Percentiles rank a stretch among this genome's conserved stretches.
Conservation (phyloP, 2,113 vertebrate genomes). For the Myotis yumanensis region DNA sequence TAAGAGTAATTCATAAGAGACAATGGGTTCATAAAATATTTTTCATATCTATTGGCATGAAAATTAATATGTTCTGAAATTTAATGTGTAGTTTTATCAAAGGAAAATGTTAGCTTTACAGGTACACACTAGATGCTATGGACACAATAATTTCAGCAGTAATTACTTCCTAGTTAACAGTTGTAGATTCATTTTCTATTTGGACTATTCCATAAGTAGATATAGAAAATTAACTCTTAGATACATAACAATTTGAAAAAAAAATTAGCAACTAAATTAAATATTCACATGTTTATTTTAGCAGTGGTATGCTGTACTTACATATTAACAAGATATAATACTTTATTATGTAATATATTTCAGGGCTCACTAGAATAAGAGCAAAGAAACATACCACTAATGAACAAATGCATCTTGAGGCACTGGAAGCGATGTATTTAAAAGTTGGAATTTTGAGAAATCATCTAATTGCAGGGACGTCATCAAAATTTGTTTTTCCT, state of each 20-base stretch:
- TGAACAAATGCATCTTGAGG: background rate
- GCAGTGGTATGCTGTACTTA: background rate
- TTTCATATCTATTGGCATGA: background rate
- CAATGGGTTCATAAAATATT: slow-evolving; percentile 16
- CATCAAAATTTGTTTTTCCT: background rate
- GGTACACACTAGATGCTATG: background rate
- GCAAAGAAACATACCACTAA: background rate
- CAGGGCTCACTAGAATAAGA: background rate
- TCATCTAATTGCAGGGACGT: background rate
- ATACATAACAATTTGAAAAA: background rate
- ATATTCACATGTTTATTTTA: background rate
- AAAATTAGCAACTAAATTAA: background rate
- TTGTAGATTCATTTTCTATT: background rate
- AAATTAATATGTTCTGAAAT: background rate
- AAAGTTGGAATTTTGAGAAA: background rate
- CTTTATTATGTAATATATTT: background rate
- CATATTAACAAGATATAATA: background rate
- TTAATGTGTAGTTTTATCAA: background rate
- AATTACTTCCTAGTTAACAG: background rate
- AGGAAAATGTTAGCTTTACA: background rate
- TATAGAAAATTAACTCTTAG: background rate
- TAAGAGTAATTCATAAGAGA: slow-evolving; percentile 46
- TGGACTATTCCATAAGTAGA: background rate
- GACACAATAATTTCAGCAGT: background rate
- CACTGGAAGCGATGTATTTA: background rate